Conservation (phyloP, 2,888 invertebrate genomes). For the Drosophila nigritarsus region DNA sequence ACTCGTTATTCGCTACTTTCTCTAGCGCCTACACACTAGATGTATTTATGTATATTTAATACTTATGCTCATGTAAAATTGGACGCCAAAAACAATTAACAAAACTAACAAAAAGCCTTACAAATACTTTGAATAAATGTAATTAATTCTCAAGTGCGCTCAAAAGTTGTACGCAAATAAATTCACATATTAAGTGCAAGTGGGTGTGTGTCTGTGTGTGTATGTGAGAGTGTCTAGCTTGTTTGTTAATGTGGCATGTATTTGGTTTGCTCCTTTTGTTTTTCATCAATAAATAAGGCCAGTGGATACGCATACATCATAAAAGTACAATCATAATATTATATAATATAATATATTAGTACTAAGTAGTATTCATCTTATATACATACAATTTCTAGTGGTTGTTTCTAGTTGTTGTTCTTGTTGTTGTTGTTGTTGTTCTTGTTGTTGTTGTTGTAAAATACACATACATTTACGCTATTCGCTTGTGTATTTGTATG, state of each 20-base stretch:
- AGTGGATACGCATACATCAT: conserved; percentile 83
- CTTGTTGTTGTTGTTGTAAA: conserved; percentile 36
- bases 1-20: conserved; percentile 8
- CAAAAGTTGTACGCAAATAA: conserved; percentile 60
- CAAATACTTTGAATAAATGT: conserved; percentile 47
- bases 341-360: conserved; percentile 7
- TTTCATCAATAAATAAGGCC: conserved; percentile 83
- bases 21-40: conserved; percentile 29
- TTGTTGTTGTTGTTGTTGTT: conserved; percentile 24
- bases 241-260: conserved; percentile 30
- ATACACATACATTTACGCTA: conserved; percentile 28
- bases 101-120: conserved; percentile 67
- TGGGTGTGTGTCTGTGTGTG: conserved; percentile 35
- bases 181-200: conserved; percentile 47
- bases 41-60: conserved; percentile 27
- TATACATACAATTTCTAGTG: conserved; percentile 49
- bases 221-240: conserved; percentile 50
- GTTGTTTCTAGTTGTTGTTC: conserved; percentile 24
- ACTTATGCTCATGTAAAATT: conserved; percentile 70
- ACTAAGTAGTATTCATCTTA: conserved; percentile 50
- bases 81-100: conserved; percentile 75
- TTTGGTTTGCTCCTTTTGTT: conserved; percentile 50
- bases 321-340: conserved; percentile 75
- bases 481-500: conserved; percentile 7
- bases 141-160: conserved; percentile 60